Evolutionary conservation across 2,113 vertebrate species (phyloP).

Genomic region (Mirounga angustirostris): DNA sequence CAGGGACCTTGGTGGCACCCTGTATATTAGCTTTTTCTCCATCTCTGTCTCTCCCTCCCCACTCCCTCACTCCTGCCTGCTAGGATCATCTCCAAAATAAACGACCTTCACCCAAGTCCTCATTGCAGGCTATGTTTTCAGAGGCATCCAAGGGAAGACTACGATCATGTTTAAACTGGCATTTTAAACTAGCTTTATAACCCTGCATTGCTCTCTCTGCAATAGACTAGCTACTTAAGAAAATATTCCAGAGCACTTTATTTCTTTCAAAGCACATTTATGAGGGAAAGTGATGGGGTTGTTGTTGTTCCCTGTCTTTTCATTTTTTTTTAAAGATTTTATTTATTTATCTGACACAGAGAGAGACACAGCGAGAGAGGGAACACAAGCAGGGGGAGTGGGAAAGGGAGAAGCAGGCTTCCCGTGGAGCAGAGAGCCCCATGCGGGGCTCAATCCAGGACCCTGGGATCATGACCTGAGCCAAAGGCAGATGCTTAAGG

Average conservation of each 20-base stretch:
- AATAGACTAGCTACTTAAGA: accelerated
- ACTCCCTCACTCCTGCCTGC: not conserved
- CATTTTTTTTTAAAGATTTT: no score
- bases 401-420: no score
- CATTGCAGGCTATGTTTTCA: not conserved
- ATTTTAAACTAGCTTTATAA: not conserved
- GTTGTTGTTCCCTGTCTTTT: not conserved
- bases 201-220: not conserved
- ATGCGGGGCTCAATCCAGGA: no score
- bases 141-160: not conserved
- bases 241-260: not conserved
- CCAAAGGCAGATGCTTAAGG: no score
- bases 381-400: no score
- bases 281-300: not conserved
- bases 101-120: not conserved
- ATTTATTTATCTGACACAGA: no score
- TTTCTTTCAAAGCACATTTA: not conserved
- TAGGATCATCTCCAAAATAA: not conserved
- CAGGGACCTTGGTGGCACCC: not conserved
- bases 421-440: no score
- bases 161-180: not conserved
- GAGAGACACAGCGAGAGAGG: no score
- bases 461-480: no score
- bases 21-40: not conserved
- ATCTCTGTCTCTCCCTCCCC: not conserved